phyloP scores from a whole-genome alignment of 2,888 invertebrate species.

The Drosophila sordidula region DNA sequence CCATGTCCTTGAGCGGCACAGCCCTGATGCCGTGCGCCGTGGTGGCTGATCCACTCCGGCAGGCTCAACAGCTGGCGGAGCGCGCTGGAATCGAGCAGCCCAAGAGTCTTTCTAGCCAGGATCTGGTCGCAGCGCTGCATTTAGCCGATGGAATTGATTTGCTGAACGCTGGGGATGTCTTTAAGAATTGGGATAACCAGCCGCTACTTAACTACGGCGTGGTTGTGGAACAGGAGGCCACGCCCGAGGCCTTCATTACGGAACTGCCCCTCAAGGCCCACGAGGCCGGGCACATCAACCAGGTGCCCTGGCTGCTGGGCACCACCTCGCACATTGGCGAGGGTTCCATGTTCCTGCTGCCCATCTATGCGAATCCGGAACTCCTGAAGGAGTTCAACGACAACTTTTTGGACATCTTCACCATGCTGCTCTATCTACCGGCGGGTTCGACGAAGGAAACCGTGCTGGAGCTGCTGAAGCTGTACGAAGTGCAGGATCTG shows the following conservation, averaged over 20 bases:
- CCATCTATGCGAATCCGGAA: conserved; percentile 41
- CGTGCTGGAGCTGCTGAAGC: conserved; percentile 35
- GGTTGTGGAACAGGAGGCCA: conserved; percentile 82
- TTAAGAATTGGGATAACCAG: conserved; percentile 85
- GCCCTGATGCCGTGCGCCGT: conserved; percentile 71
- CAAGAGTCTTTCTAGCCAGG: conserved; percentile 53
- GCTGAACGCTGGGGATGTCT: conserved; percentile 80
- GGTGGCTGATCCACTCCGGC: conserved; percentile 62
- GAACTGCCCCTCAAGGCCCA: conserved; percentile 84
- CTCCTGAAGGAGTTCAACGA: conserved; percentile 68
- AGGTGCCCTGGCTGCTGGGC: conserved; percentile 85
- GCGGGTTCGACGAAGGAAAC: not conserved
- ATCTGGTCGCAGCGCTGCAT: conserved; percentile 83
- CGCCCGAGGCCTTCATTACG: conserved; percentile 84
- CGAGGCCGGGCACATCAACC: conserved; percentile 67
- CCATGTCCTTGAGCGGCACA: conserved; percentile 85
- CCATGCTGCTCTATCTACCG: conserved; percentile 55
- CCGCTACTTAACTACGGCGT: conserved; percentile 84
- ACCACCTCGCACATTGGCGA: conserved; percentile 84
- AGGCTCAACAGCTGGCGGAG: conserved; percentile 81
- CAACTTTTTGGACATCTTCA: conserved; percentile 62
- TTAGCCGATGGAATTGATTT: conserved; percentile 80
- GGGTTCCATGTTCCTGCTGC: conserved; percentile 84
- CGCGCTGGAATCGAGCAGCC: conserved; percentile 79
- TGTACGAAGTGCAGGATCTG: conserved; percentile 49